Base-by-base conservation (phyloP, 2,888 invertebrate species). In the Hirtodrosophila alboralis region DNA sequence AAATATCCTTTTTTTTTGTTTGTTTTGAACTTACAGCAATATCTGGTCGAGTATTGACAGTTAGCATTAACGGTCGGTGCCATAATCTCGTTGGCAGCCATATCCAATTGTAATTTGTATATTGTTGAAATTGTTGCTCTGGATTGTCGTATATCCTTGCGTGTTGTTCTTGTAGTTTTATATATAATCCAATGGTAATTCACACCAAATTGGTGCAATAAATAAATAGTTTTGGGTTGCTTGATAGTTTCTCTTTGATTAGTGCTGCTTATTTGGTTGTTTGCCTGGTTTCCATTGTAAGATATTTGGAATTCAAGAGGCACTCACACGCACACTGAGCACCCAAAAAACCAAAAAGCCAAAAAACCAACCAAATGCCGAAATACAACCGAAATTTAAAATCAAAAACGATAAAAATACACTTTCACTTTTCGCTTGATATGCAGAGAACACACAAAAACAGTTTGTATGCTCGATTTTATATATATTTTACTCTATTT, bases 11-110 rank as follows among this genome's bases (percentile, higher is more conserved):
- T 10, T 6, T 18, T n/a, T 26, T 16, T 14, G 6, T 10, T 14
- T 30, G 8, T 23, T 9, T 27, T 27, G 6, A 69, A 90, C 91
- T 91, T 91, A 91, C 91, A 91, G 80, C 91, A 91, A 85, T 91
- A 91, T 83, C 91, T 84, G 36, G 90, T 91, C 48, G 91, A 90
- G 72, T 91, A 90, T 79, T 91, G 90, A 67, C 90, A 90, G 80
- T 91, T 91, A 36, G 89, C 87, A 75, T 88, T 88, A 77, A 88
- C 88, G 68, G 81, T 87, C 62, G 89, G 88, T 71, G 87, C 87
- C 88, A 88, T 84, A 63, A 88, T 87, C 74, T 89, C 88, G 74
- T 85, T 89, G 86, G 79, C 88, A 69, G 89, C 86, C 81, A 89
- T 88, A 78, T 88, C 87, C 73, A 77, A 66, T 47, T 58, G 38